Conservation (phyloP, 2,797 vertebrate genomes). For the Philypnodon macrostomus region DNA sequence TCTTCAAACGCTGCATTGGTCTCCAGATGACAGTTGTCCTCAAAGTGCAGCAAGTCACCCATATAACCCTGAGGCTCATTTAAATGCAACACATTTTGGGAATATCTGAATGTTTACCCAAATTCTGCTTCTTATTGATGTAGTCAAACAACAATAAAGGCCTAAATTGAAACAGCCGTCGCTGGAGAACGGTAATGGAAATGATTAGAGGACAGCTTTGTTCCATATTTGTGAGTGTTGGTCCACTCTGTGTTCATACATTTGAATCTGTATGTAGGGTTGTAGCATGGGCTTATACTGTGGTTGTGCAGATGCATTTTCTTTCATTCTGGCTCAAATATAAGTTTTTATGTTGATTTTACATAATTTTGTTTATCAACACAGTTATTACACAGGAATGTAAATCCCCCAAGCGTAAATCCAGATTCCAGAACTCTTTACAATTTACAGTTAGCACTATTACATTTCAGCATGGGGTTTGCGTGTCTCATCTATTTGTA, state of each 20-base stretch:
- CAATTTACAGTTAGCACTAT: not conserved
- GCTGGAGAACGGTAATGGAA: conserved; percentile 53
- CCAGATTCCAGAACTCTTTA: not conserved
- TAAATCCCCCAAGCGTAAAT: not conserved
- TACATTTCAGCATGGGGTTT: not conserved
- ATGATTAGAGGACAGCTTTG: conserved; percentile 51
- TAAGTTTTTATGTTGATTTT: not conserved
- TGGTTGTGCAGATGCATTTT: conserved; percentile 9
- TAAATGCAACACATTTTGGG: conserved; percentile 22
- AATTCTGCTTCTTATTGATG: conserved; percentile 34
- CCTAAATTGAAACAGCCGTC: conserved; percentile 54
- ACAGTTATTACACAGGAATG: not conserved
- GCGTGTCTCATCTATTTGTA: too few species aligned
- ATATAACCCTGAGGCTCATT: conserved; percentile 3
- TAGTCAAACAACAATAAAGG: conserved; percentile 58
- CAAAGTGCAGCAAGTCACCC: not conserved
- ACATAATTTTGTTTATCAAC: not conserved
- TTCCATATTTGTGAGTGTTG: conserved; percentile 46
- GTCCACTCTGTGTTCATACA: conserved; percentile 7
- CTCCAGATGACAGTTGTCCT: conserved; percentile 14
- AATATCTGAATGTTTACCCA: conserved; percentile 54
- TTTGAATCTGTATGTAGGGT: conserved; percentile 7
- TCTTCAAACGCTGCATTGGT: conserved; percentile 6
- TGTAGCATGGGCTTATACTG: conserved; percentile 10
- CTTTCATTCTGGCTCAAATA: not conserved